A percentile compares a stretch with the other conserved stretches of the same genome.
Evolutionary conservation across 2,888 invertebrate genomes (phyloP).

Genomic region (Sisyra terminalis): DNA sequence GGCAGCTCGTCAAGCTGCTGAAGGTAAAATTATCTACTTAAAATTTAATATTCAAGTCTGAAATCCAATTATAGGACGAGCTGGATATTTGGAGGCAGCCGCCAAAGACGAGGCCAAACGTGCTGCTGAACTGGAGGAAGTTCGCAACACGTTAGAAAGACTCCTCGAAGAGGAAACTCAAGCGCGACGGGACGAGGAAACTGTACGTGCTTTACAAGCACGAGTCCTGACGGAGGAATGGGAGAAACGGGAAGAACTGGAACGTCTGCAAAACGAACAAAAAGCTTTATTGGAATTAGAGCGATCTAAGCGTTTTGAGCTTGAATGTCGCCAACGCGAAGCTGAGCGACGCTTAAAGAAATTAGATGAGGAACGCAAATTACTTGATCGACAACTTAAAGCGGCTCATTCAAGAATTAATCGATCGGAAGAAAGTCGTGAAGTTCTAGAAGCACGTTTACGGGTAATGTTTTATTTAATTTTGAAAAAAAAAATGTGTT

Average conservation of each 20-base stretch:
- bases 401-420: slow-evolving; percentile 51
- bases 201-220: slow-evolving; percentile 51
- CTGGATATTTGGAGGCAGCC: slow-evolving; percentile 46
- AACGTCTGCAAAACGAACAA: slow-evolving; percentile 64
- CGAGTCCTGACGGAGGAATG: slow-evolving; percentile 68
- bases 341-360: slow-evolving; percentile 53
- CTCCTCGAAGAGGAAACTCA: slow-evolving; percentile 67
- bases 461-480: too few relatives aligned
- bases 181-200: slow-evolving; percentile 72
- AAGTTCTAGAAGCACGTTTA: slow-evolving; percentile 36
- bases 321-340: slow-evolving; percentile 52
- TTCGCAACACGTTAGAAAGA: slow-evolving; percentile 49
- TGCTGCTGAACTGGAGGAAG: slow-evolving; percentile 53
- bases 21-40: slow-evolving; percentile 21
- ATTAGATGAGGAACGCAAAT: slow-evolving; percentile 51
- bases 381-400: slow-evolving; percentile 51
- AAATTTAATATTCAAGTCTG: background rate
- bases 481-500: too few relatives aligned
- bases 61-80: slow-evolving; percentile 25
- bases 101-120: slow-evolving; percentile 56
- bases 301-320: slow-evolving; percentile 53
- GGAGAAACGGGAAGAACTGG: slow-evolving; percentile 66
- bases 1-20: slow-evolving; percentile 39
- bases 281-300: slow-evolving; percentile 54
- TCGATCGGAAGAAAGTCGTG: slow-evolving; percentile 44